These are phyloP conservation scores for Ophion obscuratus DNA, from an alignment of 2,888 invertebrate genomes.

Conservation along the genomic window DNA sequence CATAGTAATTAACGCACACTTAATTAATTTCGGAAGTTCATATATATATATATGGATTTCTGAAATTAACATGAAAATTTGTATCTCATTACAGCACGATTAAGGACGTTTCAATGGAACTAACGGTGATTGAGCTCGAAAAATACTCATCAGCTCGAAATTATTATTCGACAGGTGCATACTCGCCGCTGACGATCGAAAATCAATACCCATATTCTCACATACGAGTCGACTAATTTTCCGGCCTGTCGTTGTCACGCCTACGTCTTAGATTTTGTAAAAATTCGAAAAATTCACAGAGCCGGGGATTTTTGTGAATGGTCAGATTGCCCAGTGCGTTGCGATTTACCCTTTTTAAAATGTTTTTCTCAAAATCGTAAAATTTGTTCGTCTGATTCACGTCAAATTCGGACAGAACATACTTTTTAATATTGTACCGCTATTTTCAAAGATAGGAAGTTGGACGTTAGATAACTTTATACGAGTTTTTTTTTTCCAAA, in stretches of 20 bases:
- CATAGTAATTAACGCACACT: background rate
- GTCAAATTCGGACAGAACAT: too few species aligned
- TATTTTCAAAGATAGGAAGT: too few species aligned
- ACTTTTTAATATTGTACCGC: too few species aligned
- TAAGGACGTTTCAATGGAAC: background rate
- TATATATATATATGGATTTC: background rate
- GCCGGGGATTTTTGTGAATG: too few species aligned
- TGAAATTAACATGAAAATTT: slow-evolving; percentile 3
- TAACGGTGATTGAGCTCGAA: background rate
- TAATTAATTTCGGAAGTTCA: background rate
- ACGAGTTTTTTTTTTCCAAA: too few species aligned
- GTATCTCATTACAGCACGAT: background rate
- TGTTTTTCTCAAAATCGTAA: too few species aligned
- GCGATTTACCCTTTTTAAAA: too few species aligned
- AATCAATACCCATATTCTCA: background rate
- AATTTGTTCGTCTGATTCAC: too few species aligned
- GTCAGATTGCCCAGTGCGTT: too few species aligned
- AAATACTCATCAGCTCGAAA: background rate
- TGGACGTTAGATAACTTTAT: too few species aligned
- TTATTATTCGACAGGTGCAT: background rate
- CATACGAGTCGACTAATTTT: background rate
- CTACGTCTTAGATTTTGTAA: background rate
- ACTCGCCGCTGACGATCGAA: background rate
- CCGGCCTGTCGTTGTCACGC: background rate
- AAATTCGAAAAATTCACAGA: background rate